A percentile compares a stretch with the other conserved stretches of the same genome.
Conservation (phyloP, 2,888 invertebrate genomes). For the Leucania comma region DNA sequence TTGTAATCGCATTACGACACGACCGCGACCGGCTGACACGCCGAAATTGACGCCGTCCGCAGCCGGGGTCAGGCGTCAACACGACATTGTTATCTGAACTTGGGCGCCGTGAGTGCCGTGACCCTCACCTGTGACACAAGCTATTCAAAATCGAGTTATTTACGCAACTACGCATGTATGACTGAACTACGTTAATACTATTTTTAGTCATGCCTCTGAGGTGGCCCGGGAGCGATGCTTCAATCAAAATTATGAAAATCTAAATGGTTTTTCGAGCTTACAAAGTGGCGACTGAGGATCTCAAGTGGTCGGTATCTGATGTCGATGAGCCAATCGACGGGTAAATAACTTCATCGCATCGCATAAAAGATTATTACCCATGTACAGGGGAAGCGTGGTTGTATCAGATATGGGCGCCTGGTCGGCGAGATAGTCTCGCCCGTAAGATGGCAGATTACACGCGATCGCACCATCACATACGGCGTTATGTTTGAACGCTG, state of each 20-base stretch:
- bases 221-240: constrained; percentile 4
- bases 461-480: constrained; percentile 71
- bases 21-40: constrained; percentile 68
- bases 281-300: constrained; percentile 54
- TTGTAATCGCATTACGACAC: constrained; percentile 78
- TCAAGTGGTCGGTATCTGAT: constrained; percentile 58
- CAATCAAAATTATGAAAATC: constrained; percentile 19
- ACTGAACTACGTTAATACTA: neutral
- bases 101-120: constrained; percentile 67
- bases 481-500: constrained; percentile 71
- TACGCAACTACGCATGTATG: constrained; percentile 28
- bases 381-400: constrained; percentile 70
- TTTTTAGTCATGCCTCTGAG: neutral
- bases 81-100: constrained; percentile 79
- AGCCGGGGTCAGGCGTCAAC: constrained; percentile 71
- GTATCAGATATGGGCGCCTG: constrained; percentile 73
- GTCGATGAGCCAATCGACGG: constrained; percentile 69
- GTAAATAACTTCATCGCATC: constrained; percentile 79
- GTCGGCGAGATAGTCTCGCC: constrained; percentile 63
- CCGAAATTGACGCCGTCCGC: constrained; percentile 62
- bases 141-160: constrained; percentile 54
- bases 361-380: constrained; percentile 78
- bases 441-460: constrained; percentile 66
- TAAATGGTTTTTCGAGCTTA: constrained; percentile 38
- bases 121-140: constrained; percentile 75